Percentiles rank a stretch among this genome's conserved stretches.
Evolutionary conservation across 2,797 vertebrate genomes (phyloP).

Genomic region (Agapornis canus): DNA sequence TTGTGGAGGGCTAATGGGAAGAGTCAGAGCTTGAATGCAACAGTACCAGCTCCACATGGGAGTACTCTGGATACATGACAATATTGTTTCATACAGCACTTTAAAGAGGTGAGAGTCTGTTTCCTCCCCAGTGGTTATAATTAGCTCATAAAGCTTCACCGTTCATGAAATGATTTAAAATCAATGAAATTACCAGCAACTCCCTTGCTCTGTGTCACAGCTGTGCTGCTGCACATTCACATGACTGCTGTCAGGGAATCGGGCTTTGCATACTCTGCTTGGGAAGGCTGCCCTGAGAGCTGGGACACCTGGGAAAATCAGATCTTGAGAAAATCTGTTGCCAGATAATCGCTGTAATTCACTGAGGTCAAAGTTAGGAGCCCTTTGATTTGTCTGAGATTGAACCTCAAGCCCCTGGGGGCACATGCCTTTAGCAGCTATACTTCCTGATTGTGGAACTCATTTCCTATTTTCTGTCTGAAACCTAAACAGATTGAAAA

Average conservation of each 20-base stretch:
- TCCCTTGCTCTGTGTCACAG: not conserved
- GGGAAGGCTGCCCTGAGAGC: not conserved
- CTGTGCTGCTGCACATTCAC: not conserved
- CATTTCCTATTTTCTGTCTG: slow-evolving; percentile 76
- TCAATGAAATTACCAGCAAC: not conserved
- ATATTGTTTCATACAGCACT: not conserved
- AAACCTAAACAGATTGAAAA: slow-evolving; percentile 58
- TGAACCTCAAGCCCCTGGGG: slow-evolving; percentile 65
- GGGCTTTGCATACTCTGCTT: not conserved
- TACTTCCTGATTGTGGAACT: slow-evolving; percentile 72
- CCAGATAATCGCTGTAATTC: slow-evolving; percentile 67
- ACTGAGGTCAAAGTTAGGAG: slow-evolving; percentile 66
- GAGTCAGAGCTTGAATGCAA: not conserved
- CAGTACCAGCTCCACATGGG: not conserved
- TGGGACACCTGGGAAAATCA: slow-evolving; percentile 25
- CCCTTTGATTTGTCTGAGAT: slow-evolving; percentile 69
- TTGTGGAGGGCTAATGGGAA: not conserved
- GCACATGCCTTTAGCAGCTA: slow-evolving; percentile 67
- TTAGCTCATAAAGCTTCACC: not conserved
- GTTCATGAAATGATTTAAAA: not conserved
- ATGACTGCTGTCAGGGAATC: not conserved
- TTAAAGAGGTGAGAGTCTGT: not conserved
- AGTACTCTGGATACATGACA: not conserved
- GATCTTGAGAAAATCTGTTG: slow-evolving; percentile 68
- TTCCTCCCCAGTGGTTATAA: not conserved